These are phyloP conservation scores for Telmatochromis brachygnathus DNA, from an alignment of 2,113 vertebrate genomes.

Conservation along the genomic window DNA sequence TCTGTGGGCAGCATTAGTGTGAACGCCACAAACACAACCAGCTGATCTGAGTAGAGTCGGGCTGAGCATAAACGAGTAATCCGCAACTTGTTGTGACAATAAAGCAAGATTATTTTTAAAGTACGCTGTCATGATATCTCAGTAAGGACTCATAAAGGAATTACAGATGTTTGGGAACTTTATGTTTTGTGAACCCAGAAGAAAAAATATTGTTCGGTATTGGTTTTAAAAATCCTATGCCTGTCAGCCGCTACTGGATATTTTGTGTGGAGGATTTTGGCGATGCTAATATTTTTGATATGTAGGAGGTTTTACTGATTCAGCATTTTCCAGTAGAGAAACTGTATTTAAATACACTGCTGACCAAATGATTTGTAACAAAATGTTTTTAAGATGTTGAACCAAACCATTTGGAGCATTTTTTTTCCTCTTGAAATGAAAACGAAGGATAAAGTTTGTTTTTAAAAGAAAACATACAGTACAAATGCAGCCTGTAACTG, in stretches of 20 bases:
- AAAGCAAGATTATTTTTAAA: neutral
- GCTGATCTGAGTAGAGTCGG: neutral
- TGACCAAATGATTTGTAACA: constrained; percentile 28
- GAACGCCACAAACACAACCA: neutral
- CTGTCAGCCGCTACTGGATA: neutral
- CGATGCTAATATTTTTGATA: constrained; percentile 12
- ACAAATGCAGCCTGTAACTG: neutral
- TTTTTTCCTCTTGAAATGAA: neutral
- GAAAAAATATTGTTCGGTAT: neutral
- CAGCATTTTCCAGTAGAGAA: neutral
- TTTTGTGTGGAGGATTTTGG: neutral
- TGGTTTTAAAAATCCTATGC: neutral
- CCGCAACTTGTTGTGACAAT: neutral
- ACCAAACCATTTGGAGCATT: neutral
- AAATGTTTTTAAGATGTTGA: neutral
- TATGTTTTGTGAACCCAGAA: neutral
- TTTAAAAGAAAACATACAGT: neutral
- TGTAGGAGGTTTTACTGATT: neutral
- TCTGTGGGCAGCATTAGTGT: neutral
- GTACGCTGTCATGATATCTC: neutral
- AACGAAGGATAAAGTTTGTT: neutral
- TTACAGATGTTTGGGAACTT: fast-evolving
- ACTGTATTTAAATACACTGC: neutral
- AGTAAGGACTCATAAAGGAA: neutral
- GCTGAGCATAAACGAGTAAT: neutral